Evolutionary conservation across 2,888 invertebrate genomes (phyloP).

Genomic region (Drosophila pegasa): DNA sequence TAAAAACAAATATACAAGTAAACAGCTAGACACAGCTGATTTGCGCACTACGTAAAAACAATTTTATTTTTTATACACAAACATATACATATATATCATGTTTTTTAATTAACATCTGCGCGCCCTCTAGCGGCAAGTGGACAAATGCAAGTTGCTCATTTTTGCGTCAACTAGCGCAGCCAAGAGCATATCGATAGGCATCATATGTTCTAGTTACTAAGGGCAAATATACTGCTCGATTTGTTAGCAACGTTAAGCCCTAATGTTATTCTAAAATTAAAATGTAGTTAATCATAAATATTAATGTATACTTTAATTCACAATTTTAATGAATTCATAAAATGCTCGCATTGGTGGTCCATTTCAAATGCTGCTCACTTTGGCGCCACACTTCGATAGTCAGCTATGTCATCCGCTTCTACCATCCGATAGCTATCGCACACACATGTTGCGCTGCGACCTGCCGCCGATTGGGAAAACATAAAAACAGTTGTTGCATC

Average conservation of each 20-base stretch:
- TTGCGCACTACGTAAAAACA: no score
- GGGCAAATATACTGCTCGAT: not conserved
- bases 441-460: conserved; percentile 3
- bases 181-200: not conserved
- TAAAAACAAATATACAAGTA: no score
- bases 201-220: not conserved
- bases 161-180: not conserved
- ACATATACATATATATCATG: no score
- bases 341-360: no score
- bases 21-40: no score
- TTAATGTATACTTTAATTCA: not conserved
- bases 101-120: no score
- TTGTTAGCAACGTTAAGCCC: not conserved
- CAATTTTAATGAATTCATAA: not conserved
- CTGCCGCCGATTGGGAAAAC: conserved; percentile 13
- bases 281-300: not conserved
- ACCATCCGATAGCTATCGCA: no score
- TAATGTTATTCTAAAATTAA: not conserved
- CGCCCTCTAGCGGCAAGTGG: conserved; percentile 37
- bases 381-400: not conserved
- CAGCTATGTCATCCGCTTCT: no score
- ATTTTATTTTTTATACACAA: no score
- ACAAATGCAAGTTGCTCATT: no score
- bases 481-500: conserved; percentile 42
- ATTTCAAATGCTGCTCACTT: not conserved